A percentile compares a stretch with the other conserved stretches of the same genome.
These are phyloP conservation scores for Zenarchopterus dispar DNA, from an alignment of 2,797 vertebrate species.

Conservation along the genomic window DNA sequence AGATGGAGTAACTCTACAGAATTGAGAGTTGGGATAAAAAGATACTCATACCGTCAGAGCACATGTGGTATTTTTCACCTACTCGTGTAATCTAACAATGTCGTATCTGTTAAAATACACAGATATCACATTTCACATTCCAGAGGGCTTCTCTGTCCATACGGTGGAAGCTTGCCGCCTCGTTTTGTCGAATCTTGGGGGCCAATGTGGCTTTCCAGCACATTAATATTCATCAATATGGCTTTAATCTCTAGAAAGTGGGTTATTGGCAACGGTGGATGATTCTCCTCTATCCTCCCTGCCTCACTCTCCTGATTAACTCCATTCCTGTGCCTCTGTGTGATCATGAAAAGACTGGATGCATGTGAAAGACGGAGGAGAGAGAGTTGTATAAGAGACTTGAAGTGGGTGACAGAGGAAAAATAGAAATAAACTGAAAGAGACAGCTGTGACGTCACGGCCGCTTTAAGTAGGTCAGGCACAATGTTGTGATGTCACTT, in stretches of 20 bases:
- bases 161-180: constrained; percentile 36
- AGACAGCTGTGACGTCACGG: constrained; percentile 70
- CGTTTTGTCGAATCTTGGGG: constrained; percentile 39
- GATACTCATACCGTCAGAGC: too few relatives aligned
- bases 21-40: too few relatives aligned
- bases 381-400: constrained; percentile 39
- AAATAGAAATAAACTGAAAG: constrained; percentile 34
- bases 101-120: background rate
- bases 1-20: too few relatives aligned
- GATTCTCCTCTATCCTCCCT: constrained; percentile 24
- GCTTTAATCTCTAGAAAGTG: constrained; percentile 66
- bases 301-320: constrained; percentile 9
- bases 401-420: constrained; percentile 16
- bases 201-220: constrained; percentile 45
- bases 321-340: background rate
- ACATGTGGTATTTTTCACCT: background rate
- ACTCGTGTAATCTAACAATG: constrained; percentile 1
- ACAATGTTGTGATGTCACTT: constrained; percentile 73
- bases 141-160: constrained; percentile 35
- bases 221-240: constrained; percentile 65
- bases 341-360: constrained; percentile 2
- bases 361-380: background rate
- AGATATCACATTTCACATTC: constrained; percentile 1
- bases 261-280: constrained; percentile 54
- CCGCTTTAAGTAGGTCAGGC: constrained; percentile 79